phyloP scores from a whole-genome alignment of 2,113 vertebrate genomes.

The Daphoenositta chrysoptera region DNA sequence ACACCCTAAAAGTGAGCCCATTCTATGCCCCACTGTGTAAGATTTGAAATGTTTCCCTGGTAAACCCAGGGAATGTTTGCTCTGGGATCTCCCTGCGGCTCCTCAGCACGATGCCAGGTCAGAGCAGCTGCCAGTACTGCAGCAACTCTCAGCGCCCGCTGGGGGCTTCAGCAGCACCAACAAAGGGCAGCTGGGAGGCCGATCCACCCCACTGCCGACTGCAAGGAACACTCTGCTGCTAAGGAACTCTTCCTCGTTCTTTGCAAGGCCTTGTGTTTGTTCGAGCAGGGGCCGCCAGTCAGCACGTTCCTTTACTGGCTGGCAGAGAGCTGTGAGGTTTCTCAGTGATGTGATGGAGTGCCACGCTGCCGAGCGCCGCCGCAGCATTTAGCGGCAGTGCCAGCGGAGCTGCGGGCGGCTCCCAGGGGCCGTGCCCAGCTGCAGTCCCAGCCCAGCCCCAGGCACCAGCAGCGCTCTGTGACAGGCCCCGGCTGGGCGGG shows the following conservation, averaged over 20 bases:
- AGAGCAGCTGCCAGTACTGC: background rate
- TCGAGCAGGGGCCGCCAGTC: background rate
- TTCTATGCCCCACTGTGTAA: too few relatives aligned
- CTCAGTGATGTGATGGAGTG: background rate
- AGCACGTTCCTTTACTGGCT: background rate
- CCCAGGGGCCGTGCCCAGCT: background rate
- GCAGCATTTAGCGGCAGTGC: background rate
- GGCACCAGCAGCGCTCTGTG: background rate
- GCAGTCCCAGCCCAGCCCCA: background rate
- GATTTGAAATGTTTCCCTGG: background rate
- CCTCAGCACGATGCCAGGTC: rapidly evolving
- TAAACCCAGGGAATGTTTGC: background rate
- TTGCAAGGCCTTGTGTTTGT: background rate
- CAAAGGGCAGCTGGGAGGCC: background rate
- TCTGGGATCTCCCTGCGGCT: background rate
- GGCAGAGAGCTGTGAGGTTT: background rate
- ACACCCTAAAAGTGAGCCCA: background rate
- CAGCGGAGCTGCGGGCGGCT: rapidly evolving
- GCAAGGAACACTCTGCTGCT: too few relatives aligned
- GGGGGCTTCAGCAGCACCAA: rapidly evolving
- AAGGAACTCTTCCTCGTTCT: background rate
- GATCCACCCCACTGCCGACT: background rate
- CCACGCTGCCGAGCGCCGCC: background rate
- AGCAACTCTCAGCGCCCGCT: rapidly evolving
- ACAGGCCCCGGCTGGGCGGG: background rate